Conservation (phyloP, 2,888 invertebrate species). For the Elmis aenea region DNA sequence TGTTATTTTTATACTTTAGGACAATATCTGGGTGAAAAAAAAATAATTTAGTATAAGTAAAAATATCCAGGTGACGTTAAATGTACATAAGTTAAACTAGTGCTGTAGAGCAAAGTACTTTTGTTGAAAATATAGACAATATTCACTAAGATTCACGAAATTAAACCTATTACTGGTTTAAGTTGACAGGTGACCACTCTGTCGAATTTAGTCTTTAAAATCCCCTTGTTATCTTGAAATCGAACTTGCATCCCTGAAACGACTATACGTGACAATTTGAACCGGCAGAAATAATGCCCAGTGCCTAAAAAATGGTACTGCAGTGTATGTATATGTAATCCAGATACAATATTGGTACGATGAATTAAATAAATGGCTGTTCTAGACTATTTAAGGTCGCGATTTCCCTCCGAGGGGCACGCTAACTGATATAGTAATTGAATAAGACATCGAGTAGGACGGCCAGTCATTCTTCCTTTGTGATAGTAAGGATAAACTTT, state of each 20-base stretch:
- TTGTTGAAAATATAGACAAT: no score
- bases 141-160: slow-evolving; percentile 16
- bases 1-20: no score
- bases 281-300: no score
- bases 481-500: slow-evolving; percentile 46
- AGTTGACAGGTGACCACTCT: slow-evolving; percentile 36
- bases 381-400: slow-evolving; percentile 29
- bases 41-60: no score
- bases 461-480: slow-evolving; percentile 51
- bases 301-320: slow-evolving; percentile 8
- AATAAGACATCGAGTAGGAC: slow-evolving; percentile 50
- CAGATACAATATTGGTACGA: slow-evolving; percentile 1
- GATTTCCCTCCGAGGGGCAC: slow-evolving; percentile 37
- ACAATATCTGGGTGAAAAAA: no score
- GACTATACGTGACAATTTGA: slow-evolving; percentile 18
- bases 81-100: no score
- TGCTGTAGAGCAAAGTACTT: no score
- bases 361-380: slow-evolving; percentile 8
- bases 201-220: slow-evolving; percentile 23
- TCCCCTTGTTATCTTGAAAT: slow-evolving; percentile 23
- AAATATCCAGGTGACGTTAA: no score
- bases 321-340: not conserved
- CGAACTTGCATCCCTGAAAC: slow-evolving; percentile 20
- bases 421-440: slow-evolving; percentile 47
- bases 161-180: slow-evolving; percentile 21